These are phyloP conservation scores for Eumerus sabulonum DNA, from an alignment of 2,888 invertebrate genomes.

Conservation along the genomic window DNA sequence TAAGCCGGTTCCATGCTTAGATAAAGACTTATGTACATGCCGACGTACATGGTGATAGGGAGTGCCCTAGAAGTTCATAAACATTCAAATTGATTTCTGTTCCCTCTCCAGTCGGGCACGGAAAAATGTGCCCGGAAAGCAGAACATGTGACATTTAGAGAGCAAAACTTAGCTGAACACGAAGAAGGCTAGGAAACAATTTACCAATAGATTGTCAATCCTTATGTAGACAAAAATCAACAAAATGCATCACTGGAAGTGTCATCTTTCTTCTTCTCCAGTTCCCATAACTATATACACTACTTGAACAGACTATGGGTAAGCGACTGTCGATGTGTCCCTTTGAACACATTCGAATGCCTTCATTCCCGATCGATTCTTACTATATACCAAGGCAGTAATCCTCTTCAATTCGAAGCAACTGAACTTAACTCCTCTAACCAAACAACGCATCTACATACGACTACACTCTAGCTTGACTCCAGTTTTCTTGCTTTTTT, in stretches of 20 bases:
- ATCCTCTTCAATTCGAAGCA: too few species aligned
- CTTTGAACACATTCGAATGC: too few species aligned
- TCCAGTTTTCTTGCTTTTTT: too few species aligned
- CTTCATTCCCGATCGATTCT: too few species aligned
- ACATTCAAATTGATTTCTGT: constrained; percentile 70
- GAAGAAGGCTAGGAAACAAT: constrained; percentile 30
- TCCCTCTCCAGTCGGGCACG: not conserved
- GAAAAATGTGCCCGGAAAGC: constrained; percentile 26
- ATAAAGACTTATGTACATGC: constrained; percentile 9
- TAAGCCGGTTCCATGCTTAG: not conserved
- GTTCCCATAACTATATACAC: too few species aligned
- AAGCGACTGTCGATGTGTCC: too few species aligned
- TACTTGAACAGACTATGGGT: too few species aligned
- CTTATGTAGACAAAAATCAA: constrained; percentile 13
- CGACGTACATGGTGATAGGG: too few species aligned
- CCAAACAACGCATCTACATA: not conserved
- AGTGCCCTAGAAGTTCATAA: constrained; percentile 48
- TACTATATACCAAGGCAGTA: too few species aligned
- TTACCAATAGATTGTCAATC: constrained; percentile 45
- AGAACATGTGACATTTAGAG: constrained; percentile 57
- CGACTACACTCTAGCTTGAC: too few species aligned
- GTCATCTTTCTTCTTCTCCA: too few species aligned
- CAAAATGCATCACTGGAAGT: too few species aligned
- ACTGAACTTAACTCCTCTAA: not conserved
- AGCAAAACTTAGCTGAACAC: constrained; percentile 14